Base-by-base conservation (phyloP, 2,888 invertebrate species). In the Conistra vaccinii region DNA sequence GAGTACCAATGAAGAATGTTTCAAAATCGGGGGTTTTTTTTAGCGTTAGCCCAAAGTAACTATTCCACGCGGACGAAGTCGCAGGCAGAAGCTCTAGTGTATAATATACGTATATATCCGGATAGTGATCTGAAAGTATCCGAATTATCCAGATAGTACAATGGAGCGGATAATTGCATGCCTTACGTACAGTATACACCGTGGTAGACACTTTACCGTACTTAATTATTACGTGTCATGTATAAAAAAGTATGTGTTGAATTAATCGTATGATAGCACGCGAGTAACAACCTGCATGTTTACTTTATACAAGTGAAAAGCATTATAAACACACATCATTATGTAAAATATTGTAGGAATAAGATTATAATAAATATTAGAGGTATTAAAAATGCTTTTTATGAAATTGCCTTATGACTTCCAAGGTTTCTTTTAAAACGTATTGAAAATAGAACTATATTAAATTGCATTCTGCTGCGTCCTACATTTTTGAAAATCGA, bases 141-240 rank as follows among this genome's bases (percentile, higher is more conserved):
- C 45, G 5, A 45, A 45, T 45, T 45, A 45, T 45, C 17, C 17
- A 5, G 17, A 17, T 45, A 45, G 45, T 45, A 5, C 5, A 45
- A 45, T 45, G 45, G 45, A 45, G 4, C 45, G 17, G 1, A 17
- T 45, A 45, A 45, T 45, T 17, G 45, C 17, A 45, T 45, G 17
- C 45, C 45, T 5, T 17, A 45, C 5, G 17, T 26, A 48, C 32
- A n/a, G 17, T 63, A 62, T 67, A 68, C 29, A 55, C 53, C 45
- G 62, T 53, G 65, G 63, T 39, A 32, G 69, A 65, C 61, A 81
- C 72, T 73, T 67, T 62, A 72, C 74, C 76, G 61, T 81, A 76
- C 70, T 82, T 84, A 87, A 90, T 89, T 85, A 90, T 82, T 71
- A 90, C 83, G 82, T 83, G 88, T 85, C 87, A 86, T 87, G 88